Conservation (phyloP, 2,888 invertebrate species). For the Drosophila pseudotalamancana region DNA sequence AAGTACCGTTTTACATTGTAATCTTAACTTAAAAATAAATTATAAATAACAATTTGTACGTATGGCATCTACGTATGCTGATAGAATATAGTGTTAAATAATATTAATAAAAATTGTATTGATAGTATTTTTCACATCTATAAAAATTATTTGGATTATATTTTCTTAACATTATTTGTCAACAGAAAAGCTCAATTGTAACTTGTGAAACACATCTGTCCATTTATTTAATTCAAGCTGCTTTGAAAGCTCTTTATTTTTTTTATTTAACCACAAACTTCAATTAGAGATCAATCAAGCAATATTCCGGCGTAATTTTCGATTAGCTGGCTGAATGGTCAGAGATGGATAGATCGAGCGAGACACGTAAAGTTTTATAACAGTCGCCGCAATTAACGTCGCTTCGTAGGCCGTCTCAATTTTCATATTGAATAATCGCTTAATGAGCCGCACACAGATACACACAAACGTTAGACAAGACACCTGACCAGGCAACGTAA, state of each 20-base stretch:
- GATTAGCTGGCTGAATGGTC: conserved; percentile 50
- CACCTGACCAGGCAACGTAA: conserved; percentile 55
- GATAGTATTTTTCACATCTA: neutral
- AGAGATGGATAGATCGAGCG: conserved; percentile 18
- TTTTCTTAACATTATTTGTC: no score
- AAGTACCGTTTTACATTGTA: conserved; percentile 2
- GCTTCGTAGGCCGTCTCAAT: conserved; percentile 35
- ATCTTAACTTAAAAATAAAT: no score
- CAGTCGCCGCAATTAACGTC: conserved; percentile 50
- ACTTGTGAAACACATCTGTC: conserved; percentile 3
- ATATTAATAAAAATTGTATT: no score
- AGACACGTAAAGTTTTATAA: conserved; percentile 43
- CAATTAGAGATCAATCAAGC: conserved; percentile 62
- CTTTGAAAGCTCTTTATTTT: neutral
- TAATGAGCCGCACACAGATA: conserved; percentile 57
- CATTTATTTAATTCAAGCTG: neutral
- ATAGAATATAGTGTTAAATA: no score
- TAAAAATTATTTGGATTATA: neutral
- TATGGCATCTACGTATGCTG: no score
- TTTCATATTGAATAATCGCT: conserved; percentile 62
- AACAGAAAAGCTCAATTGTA: neutral
- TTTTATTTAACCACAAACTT: conserved; percentile 62
- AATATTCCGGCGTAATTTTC: conserved; percentile 40
- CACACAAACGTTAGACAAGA: conserved; percentile 11
- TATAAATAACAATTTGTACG: no score